Percentiles rank a stretch among this genome's conserved stretches.
phyloP scores from a whole-genome alignment of 2,888 invertebrate species.

The Drosophila affinis region DNA sequence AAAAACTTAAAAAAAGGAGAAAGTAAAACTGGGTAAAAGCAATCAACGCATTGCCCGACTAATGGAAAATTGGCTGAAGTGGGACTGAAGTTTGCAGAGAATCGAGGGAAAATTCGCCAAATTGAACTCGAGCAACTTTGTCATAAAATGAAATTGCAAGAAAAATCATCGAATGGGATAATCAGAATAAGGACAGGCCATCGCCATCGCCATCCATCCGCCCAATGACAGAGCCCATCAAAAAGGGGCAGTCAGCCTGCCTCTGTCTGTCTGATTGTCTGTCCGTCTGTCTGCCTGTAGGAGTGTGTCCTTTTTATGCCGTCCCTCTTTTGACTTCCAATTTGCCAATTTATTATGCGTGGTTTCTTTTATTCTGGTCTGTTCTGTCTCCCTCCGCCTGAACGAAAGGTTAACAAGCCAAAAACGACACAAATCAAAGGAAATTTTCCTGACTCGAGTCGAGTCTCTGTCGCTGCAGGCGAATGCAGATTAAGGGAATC shows the following conservation, averaged over 20 bases:
- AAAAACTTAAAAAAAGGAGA: constrained; percentile 39
- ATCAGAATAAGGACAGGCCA: constrained; percentile 45
- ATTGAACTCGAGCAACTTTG: constrained; percentile 70
- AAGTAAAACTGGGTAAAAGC: constrained; percentile 36
- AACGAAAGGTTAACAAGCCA: constrained; percentile 36
- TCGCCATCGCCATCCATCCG: constrained; percentile 50
- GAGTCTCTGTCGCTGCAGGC: constrained; percentile 36
- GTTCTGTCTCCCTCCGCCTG: background rate
- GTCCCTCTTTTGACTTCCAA: constrained; percentile 32
- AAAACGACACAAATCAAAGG: constrained; percentile 43
- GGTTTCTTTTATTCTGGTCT: constrained; percentile 47
- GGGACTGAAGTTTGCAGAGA: constrained; percentile 7
- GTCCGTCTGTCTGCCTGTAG: constrained; percentile 4
- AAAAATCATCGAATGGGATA: constrained; percentile 50
- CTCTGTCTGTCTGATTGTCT: background rate
- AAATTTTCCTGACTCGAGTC: constrained; percentile 15
- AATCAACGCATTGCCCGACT: constrained; percentile 60
- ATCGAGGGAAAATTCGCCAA: constrained; percentile 52
- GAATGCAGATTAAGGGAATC: constrained; percentile 44
- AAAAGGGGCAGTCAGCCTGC: constrained; percentile 30
- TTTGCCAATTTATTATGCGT: constrained; percentile 71
- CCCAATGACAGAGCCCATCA: constrained; percentile 24
- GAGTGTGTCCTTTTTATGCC: constrained; percentile 52
- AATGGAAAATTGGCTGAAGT: constrained; percentile 61
- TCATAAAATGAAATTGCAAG: constrained; percentile 70